Evolutionary conservation across 2,113 vertebrate species (phyloP).

Genomic region (Amia ocellicauda): DNA sequence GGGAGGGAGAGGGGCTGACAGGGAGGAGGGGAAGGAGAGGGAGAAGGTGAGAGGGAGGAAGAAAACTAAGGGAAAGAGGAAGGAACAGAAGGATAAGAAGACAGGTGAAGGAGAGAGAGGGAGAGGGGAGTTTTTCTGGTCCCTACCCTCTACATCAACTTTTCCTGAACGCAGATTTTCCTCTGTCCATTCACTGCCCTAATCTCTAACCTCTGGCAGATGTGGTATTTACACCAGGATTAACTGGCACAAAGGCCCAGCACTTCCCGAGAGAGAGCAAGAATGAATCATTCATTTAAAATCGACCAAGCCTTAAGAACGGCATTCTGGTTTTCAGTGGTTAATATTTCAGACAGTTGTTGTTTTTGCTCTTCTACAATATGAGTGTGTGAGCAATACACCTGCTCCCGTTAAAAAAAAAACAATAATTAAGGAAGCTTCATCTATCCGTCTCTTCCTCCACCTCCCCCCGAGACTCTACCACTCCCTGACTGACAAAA

Average conservation of each 20-base stretch:
- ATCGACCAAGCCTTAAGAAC: too few species aligned
- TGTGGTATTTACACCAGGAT: too few species aligned
- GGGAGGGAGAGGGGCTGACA: neutral
- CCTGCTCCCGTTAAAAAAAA: too few species aligned
- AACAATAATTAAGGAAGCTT: neutral
- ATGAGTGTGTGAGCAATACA: too few species aligned
- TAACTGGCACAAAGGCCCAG: too few species aligned
- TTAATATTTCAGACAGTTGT: too few species aligned
- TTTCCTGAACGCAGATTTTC: too few species aligned
- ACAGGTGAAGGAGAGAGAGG: neutral
- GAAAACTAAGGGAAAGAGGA: neutral
- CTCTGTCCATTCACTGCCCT: neutral
- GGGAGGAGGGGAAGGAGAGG: constrained; percentile 1
- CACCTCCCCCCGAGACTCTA: neutral
- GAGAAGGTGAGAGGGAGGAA: constrained; percentile 6
- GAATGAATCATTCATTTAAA: too few species aligned
- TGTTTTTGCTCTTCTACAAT: too few species aligned
- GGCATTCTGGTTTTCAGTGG: too few species aligned
- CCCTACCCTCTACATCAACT: neutral
- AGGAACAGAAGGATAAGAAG: neutral
- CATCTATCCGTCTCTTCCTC: neutral
- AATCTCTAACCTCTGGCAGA: constrained; percentile 16
- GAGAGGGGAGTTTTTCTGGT: neutral
- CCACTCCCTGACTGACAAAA: constrained; percentile 24
- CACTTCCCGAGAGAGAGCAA: too few species aligned